Conservation (phyloP, 2,113 vertebrate genomes). For the Cromileptes altivelis region DNA sequence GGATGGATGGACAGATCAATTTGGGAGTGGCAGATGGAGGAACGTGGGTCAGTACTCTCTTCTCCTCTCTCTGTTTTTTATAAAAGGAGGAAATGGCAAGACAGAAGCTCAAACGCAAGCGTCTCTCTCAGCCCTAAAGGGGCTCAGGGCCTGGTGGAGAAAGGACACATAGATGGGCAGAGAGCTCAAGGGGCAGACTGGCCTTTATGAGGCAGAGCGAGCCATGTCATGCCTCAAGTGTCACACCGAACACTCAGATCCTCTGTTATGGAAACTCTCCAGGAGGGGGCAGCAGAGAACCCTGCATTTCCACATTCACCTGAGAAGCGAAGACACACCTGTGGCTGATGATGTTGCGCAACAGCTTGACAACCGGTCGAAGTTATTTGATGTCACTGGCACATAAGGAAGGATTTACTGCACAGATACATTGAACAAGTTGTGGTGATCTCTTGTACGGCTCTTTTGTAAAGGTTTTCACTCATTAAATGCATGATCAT, state of each 20-base stretch:
- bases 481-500: conserved; percentile 64
- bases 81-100: conserved; percentile 80
- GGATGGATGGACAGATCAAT: conserved; percentile 54
- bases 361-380: conserved; percentile 28
- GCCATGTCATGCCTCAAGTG: conserved; percentile 47
- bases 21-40: conserved; percentile 37
- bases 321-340: conserved; percentile 40
- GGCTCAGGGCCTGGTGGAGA: conserved; percentile 12
- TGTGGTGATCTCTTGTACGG: conserved; percentile 53
- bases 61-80: conserved; percentile 73
- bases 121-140: conserved; percentile 81
- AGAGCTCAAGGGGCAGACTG: conserved; percentile 44
- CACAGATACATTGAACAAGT: conserved; percentile 51
- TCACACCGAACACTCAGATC: conserved; percentile 61
- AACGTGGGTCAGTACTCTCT: conserved; percentile 69
- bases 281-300: conserved; percentile 65
- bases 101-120: conserved; percentile 83
- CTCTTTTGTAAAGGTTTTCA: conserved; percentile 51
- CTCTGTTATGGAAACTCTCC: conserved; percentile 63
- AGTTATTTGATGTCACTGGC: conserved; percentile 71
- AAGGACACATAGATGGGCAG: conserved; percentile 45
- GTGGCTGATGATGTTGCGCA: conserved; percentile 45
- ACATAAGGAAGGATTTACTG: conserved; percentile 72
- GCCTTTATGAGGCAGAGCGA: conserved; percentile 57
- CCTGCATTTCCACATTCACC: conserved; percentile 63